These are phyloP conservation scores for Bursaphelenchus okinawaensis DNA, from an alignment of 2,888 invertebrate genomes.

Conservation along the genomic window DNA sequence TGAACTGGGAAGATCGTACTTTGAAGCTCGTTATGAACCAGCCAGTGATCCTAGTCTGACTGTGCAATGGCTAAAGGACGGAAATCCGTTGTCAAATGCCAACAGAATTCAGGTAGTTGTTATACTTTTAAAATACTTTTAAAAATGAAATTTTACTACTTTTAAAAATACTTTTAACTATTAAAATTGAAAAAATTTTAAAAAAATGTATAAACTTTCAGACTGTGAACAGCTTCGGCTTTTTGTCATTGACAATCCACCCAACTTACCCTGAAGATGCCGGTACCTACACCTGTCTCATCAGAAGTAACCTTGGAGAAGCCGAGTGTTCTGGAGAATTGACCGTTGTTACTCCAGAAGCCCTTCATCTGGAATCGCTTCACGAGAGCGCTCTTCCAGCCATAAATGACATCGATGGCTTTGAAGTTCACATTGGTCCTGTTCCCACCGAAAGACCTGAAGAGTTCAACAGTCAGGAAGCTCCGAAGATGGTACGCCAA, in stretches of 20 bases:
- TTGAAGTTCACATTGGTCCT: conserved; percentile 57
- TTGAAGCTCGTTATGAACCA: conserved; percentile 73
- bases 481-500: conserved; percentile 48
- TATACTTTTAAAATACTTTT: neutral
- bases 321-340: conserved; percentile 47
- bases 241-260: conserved; percentile 51
- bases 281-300: conserved; percentile 77
- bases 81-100: conserved; percentile 61
- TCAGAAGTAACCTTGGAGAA: conserved; percentile 60
- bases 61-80: conserved; percentile 58
- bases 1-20: conserved; percentile 77
- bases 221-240: conserved; percentile 55
- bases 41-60: conserved; percentile 29
- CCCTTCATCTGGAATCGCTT: conserved; percentile 70
- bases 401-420: conserved; percentile 80
- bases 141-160: too few relatives aligned
- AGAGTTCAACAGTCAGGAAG: conserved; percentile 50
- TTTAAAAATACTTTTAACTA: too few relatives aligned
- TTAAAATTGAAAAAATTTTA: neutral
- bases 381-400: conserved; percentile 82
- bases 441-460: conserved; percentile 50
- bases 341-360: conserved; percentile 39
- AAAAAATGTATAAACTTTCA: conserved; percentile 14
- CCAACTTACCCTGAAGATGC: conserved; percentile 80
- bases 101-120: conserved; percentile 50